A percentile compares a stretch with the other conserved stretches of the same genome.
These are phyloP conservation scores for Phrynocephalus guinanensis DNA, from an alignment of 2,797 vertebrate species.

Conservation along the genomic window DNA sequence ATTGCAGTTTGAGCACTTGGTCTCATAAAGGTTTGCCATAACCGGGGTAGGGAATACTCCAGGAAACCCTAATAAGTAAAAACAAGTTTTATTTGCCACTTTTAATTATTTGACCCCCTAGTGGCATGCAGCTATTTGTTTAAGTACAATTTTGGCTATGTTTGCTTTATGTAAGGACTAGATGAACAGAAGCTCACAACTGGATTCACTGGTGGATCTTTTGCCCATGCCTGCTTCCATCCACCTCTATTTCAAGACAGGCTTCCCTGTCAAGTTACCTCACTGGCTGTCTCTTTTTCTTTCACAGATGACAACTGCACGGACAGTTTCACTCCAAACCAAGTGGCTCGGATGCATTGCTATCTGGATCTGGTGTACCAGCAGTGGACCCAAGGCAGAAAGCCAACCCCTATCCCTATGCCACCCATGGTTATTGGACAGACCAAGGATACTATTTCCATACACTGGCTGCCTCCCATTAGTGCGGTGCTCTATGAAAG, in stretches of 20 bases:
- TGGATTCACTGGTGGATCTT: background rate
- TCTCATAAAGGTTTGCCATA: too few species aligned
- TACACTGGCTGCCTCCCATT: slow-evolving; percentile 92
- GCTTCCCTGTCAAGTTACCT: background rate
- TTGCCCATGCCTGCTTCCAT: background rate
- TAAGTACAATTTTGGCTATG: too few species aligned
- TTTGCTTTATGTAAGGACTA: too few species aligned
- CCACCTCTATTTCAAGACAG: background rate
- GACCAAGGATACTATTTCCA: slow-evolving; percentile 83
- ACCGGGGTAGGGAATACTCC: too few species aligned
- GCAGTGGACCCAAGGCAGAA: slow-evolving; percentile 85
- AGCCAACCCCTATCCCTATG: slow-evolving; percentile 86
- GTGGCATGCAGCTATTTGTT: too few species aligned
- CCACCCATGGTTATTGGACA: slow-evolving; percentile 88
- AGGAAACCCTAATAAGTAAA: too few species aligned
- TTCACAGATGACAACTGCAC: slow-evolving; percentile 93
- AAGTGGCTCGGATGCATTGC: slow-evolving; percentile 97
- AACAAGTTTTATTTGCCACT: too few species aligned
- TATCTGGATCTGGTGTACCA: slow-evolving; percentile 95
- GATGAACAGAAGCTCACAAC: too few species aligned
- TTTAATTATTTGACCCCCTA: too few species aligned
- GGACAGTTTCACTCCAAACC: slow-evolving; percentile 94
- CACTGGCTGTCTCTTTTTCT: slow-evolving; percentile 13
- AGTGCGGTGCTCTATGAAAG: slow-evolving; percentile 89
- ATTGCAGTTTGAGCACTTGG: too few species aligned